Evolutionary conservation across 2,113 vertebrate genomes (phyloP).

Genomic region (Tiliqua scincoides): DNA sequence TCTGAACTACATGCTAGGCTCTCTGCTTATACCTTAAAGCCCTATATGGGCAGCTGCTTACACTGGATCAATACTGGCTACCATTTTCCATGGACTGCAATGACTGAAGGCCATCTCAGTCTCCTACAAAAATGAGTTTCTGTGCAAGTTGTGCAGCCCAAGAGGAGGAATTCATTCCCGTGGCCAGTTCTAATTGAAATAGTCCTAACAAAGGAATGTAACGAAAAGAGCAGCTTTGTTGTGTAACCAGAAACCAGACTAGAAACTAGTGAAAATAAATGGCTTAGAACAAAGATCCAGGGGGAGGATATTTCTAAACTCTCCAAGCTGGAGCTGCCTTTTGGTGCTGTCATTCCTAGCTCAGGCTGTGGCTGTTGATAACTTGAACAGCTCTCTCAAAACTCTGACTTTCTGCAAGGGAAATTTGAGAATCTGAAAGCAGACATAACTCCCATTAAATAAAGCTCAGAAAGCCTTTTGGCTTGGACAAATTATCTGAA

Average conservation of each 20-base stretch:
- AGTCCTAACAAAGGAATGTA: not conserved
- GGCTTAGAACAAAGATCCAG: constrained; percentile 26
- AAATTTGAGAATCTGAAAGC: constrained; percentile 12
- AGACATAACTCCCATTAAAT: constrained; percentile 33
- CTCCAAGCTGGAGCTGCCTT: not conserved
- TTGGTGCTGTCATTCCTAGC: constrained; percentile 27
- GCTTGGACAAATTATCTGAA: constrained; percentile 46
- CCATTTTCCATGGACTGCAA: not conserved
- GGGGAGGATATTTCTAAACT: constrained; percentile 6
- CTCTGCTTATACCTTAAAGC: not conserved
- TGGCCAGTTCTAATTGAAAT: constrained; percentile 4
- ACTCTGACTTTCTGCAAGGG: not conserved
- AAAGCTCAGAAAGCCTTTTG: constrained; percentile 30
- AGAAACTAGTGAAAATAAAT: constrained; percentile 21
- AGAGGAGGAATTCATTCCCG: not conserved
- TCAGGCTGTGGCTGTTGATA: constrained; percentile 25
- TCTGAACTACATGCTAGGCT: not conserved
- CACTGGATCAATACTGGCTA: not conserved
- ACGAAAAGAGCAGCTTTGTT: not conserved
- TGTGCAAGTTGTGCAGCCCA: not conserved
- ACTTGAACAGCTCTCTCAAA: constrained; percentile 3
- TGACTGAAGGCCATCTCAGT: not conserved
- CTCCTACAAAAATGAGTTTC: not conserved
- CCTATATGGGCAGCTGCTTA: not conserved
- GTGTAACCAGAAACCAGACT: constrained; percentile 22